Evolutionary conservation across 2,888 invertebrate species (phyloP), one percentile per base, ranked within the genome.

Genomic region (Phalera bucephala): DNA sequence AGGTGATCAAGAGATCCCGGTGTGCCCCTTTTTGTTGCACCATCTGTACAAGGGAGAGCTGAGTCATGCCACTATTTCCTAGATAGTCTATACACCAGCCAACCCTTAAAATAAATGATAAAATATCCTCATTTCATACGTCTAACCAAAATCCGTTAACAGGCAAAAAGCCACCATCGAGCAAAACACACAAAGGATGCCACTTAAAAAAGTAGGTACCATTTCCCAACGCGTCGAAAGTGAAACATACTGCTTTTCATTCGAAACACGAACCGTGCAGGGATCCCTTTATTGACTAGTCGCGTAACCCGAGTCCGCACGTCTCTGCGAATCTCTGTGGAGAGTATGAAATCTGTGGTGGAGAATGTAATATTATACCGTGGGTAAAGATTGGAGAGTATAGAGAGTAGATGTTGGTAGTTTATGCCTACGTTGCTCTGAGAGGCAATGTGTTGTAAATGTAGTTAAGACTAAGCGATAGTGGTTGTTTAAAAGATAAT

Each of bases 261-360:
- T 73, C 73, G 49, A 39, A 68, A 69, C 79, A 72, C 74, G 77
- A 69, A 50, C 53, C 49, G 49, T 53, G 21, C 53, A 42, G 50
- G 52, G 60, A 56, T 52, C 55, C 42, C 55, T 61, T 65, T 72
- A 78, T 73, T 74, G 74, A 76, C 74, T 75, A 72, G 62, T 64
- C 53, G 45, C 45, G 79, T 62, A 73, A 81, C 75, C 72, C 67
- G 72, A 81, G 66, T 59, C 76, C 61, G 54, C 71, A 57, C 67
- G 75, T 71, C 81, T 71, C 63, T 45, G 72, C 70, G 74, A 72
- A 73, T 80, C 79, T 76, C 72, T 54, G 53, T 53, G 60, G 63
- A 62, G 63, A 64, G 66, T 61, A 67, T 70, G 65, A 75, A 77
- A 78, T 78, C 80, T 78, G 80, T 64, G 76, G 76, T 64, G 48